Base-by-base conservation (phyloP, 2,113 vertebrate genomes). In the Neoarius graeffei region DNA sequence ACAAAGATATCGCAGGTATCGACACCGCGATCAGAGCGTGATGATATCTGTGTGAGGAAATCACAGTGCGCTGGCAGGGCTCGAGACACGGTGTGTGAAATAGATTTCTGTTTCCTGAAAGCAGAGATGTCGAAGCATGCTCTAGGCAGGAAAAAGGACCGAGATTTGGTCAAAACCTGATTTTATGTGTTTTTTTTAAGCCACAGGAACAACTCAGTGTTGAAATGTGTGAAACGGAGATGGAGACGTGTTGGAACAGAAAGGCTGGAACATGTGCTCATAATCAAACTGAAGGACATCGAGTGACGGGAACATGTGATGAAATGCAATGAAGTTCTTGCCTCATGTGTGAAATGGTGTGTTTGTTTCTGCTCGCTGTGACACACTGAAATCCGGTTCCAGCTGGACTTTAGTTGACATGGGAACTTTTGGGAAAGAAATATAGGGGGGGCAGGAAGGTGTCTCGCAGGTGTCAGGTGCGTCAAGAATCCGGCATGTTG, bases 381-480 rank as follows among this genome's bases (percentile, higher is more conserved):
- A 74, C 71, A 42, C 66, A 35, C 35, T 5, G 71, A 20, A 23
- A 23, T 1, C 42, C 11, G 71, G 8, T 48, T 77, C n/a, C 50
- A 15, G 7, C 54, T 81, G n/a, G 27, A 80, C 77, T 57, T 54
- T 27, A 57, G n/a, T 7, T 30, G 54, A 81, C 35, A 59, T 30
- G n/a, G 79, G 27, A 59, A 50, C 42, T 76, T 76, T 76, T 23
- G 50, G 19, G 7, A 14, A 25, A 50, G 42, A 5, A 13, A 50
- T 11, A 11, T 17, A 73, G 27, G n/a, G n/a, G n/a, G 35, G 42
- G 60, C 59, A 64, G 59, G 81, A 83, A 7, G 9, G 35, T 64
- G 59, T 81, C 54, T 60, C 35, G 23, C 27, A 81, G 17, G 57
- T 66, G 60, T 64, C 81, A 83, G 59, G 35, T 83, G 57, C 64